Conservation (phyloP, 2,888 invertebrate genomes). For the Lamproptera curius region DNA sequence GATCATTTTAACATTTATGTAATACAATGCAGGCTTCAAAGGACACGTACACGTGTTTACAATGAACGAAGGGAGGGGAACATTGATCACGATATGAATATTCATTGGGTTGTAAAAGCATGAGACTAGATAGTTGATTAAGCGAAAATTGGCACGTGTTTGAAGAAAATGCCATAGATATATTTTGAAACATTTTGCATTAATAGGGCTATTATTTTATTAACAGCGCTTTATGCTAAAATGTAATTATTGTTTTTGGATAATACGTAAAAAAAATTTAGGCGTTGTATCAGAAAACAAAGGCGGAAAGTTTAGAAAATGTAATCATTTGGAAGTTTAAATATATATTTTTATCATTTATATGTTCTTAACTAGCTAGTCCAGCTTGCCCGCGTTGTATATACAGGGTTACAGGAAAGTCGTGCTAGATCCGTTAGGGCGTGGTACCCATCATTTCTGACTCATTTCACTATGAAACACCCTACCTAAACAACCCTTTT, state of each 20-base stretch:
- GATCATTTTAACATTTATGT: constrained; percentile 39
- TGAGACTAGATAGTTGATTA: constrained; percentile 31
- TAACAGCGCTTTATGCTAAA: neutral
- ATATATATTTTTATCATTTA: neutral
- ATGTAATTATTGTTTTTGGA: neutral
- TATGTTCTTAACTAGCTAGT: neutral
- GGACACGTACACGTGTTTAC: constrained; percentile 67
- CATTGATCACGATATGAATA: constrained; percentile 66
- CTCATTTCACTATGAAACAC: no score
- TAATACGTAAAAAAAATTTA: neutral
- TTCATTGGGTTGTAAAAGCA: constrained; percentile 43
- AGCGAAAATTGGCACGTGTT: constrained; percentile 30
- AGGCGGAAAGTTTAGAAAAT: no score
- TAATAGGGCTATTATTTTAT: neutral
- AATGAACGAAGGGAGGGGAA: constrained; percentile 55
- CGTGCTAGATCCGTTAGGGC: no score
- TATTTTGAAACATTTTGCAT: neutral
- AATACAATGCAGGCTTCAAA: constrained; percentile 54
- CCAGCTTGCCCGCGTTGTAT: no score
- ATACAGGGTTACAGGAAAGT: no score
- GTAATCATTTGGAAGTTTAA: neutral
- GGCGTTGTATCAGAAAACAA: no score
- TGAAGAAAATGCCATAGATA: constrained; percentile 17
- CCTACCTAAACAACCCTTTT: no score
- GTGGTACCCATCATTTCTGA: no score